Conservation (phyloP, 2,888 invertebrate genomes). For the Oligia strigilis region DNA sequence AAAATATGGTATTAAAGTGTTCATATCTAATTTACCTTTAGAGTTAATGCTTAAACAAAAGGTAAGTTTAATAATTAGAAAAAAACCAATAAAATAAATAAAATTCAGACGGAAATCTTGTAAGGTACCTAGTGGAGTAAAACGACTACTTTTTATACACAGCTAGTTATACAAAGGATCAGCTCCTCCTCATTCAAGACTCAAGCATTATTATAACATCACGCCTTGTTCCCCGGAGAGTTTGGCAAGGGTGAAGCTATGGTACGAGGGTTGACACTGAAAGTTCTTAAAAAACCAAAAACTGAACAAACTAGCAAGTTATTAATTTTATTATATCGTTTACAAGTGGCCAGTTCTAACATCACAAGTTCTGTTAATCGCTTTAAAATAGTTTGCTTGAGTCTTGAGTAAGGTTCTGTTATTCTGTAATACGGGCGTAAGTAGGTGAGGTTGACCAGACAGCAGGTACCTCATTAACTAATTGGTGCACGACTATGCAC, state of each 20-base stretch:
- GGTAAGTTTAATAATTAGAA: not conserved
- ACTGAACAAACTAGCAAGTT: too few species aligned
- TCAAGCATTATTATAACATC: not conserved
- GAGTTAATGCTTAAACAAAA: not conserved
- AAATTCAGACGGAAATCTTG: not conserved
- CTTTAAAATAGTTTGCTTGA: not conserved
- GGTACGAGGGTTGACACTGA: not conserved
- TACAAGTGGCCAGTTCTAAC: too few species aligned
- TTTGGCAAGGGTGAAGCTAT: not conserved
- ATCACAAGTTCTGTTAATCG: not conserved
- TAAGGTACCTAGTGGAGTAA: not conserved
- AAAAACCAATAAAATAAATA: not conserved
- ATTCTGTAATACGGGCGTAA: not conserved
- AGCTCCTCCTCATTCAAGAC: not conserved
- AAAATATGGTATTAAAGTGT: not conserved
- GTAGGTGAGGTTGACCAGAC: not conserved
- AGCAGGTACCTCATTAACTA: not conserved
- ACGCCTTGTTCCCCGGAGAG: not conserved
- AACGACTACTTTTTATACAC: not conserved
- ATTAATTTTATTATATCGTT: too few species aligned
- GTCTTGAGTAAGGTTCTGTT: not conserved
- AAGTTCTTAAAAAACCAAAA: too few species aligned
- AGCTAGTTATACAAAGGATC: not conserved
- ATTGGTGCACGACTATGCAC: conserved; percentile 18
- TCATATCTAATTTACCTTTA: not conserved